A percentile compares a stretch with the other conserved stretches of the same genome.
Evolutionary conservation across 2,888 invertebrate species (phyloP).

Genomic region (Dascillus cervinus): DNA sequence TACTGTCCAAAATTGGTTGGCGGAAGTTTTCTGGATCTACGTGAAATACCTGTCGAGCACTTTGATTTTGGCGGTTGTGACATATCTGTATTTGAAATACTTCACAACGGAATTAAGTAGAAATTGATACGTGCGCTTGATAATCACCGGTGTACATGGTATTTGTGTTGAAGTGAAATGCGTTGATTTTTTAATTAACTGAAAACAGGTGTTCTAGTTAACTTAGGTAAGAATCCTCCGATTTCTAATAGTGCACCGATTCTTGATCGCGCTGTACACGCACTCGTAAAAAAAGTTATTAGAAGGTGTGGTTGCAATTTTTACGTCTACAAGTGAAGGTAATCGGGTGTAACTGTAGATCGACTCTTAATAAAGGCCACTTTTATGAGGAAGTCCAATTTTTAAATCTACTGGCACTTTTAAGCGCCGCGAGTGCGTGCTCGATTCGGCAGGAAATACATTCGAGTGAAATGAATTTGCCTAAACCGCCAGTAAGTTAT

Average conservation of each 20-base stretch:
- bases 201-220: slow-evolving; percentile 24
- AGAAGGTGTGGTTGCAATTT: slow-evolving; percentile 13
- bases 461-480: no score
- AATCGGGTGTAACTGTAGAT: no score
- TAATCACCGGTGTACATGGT: slow-evolving; percentile 13
- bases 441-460: no score
- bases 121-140: slow-evolving; percentile 5
- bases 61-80: slow-evolving; percentile 13
- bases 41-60: slow-evolving; percentile 18
- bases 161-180: slow-evolving; percentile 23
- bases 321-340: slow-evolving; percentile 24
- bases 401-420: no score
- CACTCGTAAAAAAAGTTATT: slow-evolving; percentile 8
- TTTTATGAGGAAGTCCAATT: no score
- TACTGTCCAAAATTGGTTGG: slow-evolving; percentile 3
- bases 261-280: no score
- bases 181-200: slow-evolving; percentile 20
- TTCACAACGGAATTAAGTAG: slow-evolving; percentile 10
- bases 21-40: slow-evolving; percentile 19
- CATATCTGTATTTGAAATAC: slow-evolving; percentile 19
- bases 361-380: no score
- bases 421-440: no score
- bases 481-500: no score
- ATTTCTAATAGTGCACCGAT: no score
- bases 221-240: slow-evolving; percentile 16